Conservation (phyloP, 2,888 invertebrate genomes). For the Tineola bisselliella region DNA sequence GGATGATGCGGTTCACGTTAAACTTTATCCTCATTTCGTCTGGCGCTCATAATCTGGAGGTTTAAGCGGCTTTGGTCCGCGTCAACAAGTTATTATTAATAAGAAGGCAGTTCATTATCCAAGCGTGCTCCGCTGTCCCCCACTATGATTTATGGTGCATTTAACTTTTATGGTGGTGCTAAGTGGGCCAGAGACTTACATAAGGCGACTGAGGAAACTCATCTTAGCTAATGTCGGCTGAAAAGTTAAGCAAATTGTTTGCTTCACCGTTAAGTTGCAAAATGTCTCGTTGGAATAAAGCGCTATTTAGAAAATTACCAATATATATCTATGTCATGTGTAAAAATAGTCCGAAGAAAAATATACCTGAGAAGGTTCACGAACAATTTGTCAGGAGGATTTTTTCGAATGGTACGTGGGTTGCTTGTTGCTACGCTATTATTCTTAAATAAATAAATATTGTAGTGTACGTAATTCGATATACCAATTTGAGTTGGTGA, state of each 20-base stretch:
- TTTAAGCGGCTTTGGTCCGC: slow-evolving; percentile 15
- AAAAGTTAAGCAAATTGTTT: slow-evolving; percentile 55
- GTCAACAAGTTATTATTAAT: slow-evolving; percentile 35
- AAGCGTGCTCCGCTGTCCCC: slow-evolving; percentile 31
- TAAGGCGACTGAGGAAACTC: slow-evolving; percentile 44
- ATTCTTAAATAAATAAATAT: no score
- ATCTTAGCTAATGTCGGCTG: slow-evolving; percentile 49
- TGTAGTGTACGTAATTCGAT: no score
- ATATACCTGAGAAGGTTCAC: background rate
- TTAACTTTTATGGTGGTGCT: slow-evolving; percentile 61
- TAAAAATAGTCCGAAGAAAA: background rate
- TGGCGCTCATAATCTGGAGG: slow-evolving; percentile 6
- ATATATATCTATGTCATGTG: slow-evolving; percentile 1
- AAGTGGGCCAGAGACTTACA: slow-evolving; percentile 50
- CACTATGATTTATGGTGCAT: slow-evolving; percentile 56
- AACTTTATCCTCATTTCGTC: background rate
- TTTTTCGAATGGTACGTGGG: background rate
- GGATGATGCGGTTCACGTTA: background rate
- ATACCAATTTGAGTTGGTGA: no score
- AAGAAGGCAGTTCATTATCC: slow-evolving; percentile 26
- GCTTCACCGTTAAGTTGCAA: slow-evolving; percentile 3
- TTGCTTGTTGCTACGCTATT: background rate
- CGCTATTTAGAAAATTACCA: background rate
- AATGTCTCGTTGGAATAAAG: slow-evolving; percentile 8
- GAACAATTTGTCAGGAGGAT: background rate